A percentile compares a stretch with the other conserved stretches of the same genome.
Conservation (phyloP, 2,797 vertebrate genomes). For the Cossypha niveicapilla region DNA sequence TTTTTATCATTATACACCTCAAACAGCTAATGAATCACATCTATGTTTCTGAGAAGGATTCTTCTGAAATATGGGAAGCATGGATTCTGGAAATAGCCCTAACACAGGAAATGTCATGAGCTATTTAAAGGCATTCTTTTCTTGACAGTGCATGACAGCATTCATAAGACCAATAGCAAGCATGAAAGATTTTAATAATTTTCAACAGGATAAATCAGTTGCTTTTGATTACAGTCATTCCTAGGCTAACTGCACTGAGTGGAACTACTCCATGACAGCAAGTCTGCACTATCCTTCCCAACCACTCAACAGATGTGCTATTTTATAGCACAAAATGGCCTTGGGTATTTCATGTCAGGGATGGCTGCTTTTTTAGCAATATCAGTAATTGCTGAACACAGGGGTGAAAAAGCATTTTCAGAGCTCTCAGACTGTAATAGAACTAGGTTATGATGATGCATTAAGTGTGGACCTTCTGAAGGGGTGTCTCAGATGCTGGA, state of each 20-base stretch:
- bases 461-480: not conserved
- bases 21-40: not conserved
- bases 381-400: not conserved
- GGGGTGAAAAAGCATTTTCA: not conserved
- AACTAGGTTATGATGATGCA: not conserved
- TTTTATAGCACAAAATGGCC: not conserved
- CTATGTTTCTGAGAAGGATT: not conserved
- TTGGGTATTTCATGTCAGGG: not conserved
- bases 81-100: not conserved
- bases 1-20: not conserved
- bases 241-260: not conserved
- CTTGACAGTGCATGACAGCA: not conserved
- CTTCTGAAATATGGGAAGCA: not conserved
- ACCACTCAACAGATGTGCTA: not conserved
- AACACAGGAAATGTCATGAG: not conserved
- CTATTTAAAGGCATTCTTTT: not conserved
- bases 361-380: not conserved
- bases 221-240: not conserved
- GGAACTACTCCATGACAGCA: not conserved
- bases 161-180: not conserved
- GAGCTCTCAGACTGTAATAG: not conserved
- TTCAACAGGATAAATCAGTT: not conserved
- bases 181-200: not conserved
- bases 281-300: not conserved
- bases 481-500: not conserved